A percentile compares a stretch with the other conserved stretches of the same genome.
Conservation (phyloP, 1,140 invertebrate genomes). For the Ctenoplectra terminalis region DNA sequence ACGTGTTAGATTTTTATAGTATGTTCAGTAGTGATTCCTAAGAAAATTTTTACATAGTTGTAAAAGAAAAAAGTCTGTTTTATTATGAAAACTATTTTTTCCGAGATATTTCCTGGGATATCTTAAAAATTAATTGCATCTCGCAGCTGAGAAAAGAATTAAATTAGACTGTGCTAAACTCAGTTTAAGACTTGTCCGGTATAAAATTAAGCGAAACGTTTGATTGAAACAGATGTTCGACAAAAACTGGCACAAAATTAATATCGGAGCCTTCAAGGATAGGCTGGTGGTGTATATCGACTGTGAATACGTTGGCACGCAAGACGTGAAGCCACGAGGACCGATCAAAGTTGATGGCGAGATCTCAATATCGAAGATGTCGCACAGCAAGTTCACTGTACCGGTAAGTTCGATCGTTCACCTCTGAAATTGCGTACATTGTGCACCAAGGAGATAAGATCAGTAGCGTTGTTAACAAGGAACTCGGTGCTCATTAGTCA, state of each 20-base stretch:
- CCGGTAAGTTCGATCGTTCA: constrained; percentile 84
- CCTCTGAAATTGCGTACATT: background rate
- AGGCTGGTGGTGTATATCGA: constrained; percentile 88
- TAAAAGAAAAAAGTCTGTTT: too few species aligned
- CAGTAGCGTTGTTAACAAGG: background rate
- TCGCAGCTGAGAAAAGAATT: too few species aligned
- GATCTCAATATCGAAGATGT: constrained; percentile 86
- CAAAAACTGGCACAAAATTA: constrained; percentile 91
- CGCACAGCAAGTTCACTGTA: constrained; percentile 84
- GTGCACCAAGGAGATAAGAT: background rate
- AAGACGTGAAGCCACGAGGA: constrained; percentile 83
- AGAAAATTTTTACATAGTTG: too few species aligned
- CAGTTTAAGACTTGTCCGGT: background rate
- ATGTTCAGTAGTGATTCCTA: too few species aligned
- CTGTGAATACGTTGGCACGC: constrained; percentile 83
- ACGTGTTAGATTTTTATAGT: too few species aligned
- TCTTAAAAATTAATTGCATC: too few species aligned
- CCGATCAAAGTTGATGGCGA: constrained; percentile 87
- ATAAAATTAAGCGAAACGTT: background rate
- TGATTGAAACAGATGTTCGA: constrained; percentile 84
- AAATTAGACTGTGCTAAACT: too few species aligned
- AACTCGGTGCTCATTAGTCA: background rate
- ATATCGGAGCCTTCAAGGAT: constrained; percentile 88
- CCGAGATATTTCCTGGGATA: too few species aligned
- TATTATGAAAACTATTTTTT: too few species aligned